A percentile compares a stretch with the other conserved stretches of the same genome.
phyloP scores from a whole-genome alignment of 2,888 invertebrate genomes.

The Syrphus vitripennis region DNA sequence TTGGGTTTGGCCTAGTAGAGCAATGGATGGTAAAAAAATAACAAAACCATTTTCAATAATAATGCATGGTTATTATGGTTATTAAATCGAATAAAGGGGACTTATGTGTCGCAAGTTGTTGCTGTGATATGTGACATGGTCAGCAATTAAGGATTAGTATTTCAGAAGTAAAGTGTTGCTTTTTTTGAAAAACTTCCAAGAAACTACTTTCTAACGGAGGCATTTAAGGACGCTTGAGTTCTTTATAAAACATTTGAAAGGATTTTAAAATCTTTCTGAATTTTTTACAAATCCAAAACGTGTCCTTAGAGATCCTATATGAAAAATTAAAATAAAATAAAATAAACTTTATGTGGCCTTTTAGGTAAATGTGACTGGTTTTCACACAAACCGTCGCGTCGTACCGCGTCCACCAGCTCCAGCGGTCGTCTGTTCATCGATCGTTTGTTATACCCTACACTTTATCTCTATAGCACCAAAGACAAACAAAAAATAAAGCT shows the following conservation, averaged over 20 bases:
- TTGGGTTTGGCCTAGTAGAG: background rate
- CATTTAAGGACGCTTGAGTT: too few relatives aligned
- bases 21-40: slow-evolving; percentile 13
- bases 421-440: background rate
- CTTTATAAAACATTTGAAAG: too few relatives aligned
- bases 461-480: background rate
- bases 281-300: background rate
- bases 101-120: background rate
- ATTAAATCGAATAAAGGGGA: background rate
- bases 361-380: background rate
- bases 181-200: too few relatives aligned
- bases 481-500: slow-evolving; percentile 1
- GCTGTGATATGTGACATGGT: background rate
- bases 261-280: too few relatives aligned
- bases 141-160: background rate
- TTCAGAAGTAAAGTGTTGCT: background rate
- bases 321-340: background rate
- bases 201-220: too few relatives aligned
- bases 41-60: background rate
- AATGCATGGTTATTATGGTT: background rate
- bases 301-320: background rate
- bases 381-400: background rate
- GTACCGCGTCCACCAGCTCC: too few relatives aligned
- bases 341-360: slow-evolving; percentile 10
- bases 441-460: background rate